These are phyloP conservation scores for Philaenus spumarius DNA, from an alignment of 1,140 invertebrate species.

Conservation along the genomic window DNA sequence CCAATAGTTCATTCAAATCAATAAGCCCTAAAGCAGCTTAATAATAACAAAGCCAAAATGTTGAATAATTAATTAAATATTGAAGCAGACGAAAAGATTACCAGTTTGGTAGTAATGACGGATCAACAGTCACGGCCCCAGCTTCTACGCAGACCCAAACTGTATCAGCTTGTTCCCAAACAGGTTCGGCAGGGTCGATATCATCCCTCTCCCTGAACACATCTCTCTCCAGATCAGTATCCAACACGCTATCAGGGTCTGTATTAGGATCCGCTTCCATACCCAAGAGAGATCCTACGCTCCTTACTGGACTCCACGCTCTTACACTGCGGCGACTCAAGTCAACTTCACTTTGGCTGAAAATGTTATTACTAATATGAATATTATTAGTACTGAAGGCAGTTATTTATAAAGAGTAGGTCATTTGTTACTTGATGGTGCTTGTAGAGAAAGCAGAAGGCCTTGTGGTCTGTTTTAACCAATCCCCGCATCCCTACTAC, in stretches of 20 bases:
- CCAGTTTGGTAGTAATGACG: constrained; percentile 66
- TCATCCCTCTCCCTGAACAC: constrained; percentile 69
- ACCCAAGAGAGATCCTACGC: constrained; percentile 69
- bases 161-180: constrained; percentile 18
- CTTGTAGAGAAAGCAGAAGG: no score
- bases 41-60: no score
- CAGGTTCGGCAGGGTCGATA: constrained; percentile 45
- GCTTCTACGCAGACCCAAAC: constrained; percentile 68
- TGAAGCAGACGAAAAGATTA: no score
- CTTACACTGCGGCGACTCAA: constrained; percentile 34
- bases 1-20: no score
- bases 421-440: no score
- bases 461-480: no score
- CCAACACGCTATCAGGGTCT: constrained; percentile 64
- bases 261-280: constrained; percentile 73
- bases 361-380: no score
- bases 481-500: no score
- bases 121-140: constrained; percentile 66
- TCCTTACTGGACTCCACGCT: constrained; percentile 75
- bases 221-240: constrained; percentile 56
- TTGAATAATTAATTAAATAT: no score
- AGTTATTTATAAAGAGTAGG: no score
- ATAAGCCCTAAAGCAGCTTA: no score
- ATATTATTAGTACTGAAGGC: no score
- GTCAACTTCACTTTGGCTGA: constrained; percentile 8